These are phyloP conservation scores for Acyrthosiphon pisum DNA, from an alignment of 1,140 invertebrate genomes.

Conservation along the genomic window DNA sequence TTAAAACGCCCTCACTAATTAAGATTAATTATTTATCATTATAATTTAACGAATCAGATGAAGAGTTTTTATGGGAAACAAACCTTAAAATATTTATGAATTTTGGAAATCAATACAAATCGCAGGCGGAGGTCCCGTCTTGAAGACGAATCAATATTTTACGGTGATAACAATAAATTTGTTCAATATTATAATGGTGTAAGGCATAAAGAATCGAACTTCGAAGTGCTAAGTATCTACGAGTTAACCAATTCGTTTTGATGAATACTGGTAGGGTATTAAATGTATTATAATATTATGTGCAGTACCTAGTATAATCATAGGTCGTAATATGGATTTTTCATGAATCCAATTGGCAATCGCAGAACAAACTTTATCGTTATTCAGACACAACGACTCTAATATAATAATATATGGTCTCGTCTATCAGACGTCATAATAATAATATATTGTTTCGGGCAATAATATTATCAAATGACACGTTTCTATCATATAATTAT, in stretches of 20 bases:
- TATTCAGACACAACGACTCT: no score
- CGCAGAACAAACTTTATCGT: no score
- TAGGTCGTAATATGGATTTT: neutral
- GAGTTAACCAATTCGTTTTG: neutral
- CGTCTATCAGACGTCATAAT: neutral
- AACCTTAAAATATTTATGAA: neutral
- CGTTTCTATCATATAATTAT: neutral
- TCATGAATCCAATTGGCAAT: no score
- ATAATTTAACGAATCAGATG: neutral
- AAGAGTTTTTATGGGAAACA: neutral
- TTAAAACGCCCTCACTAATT: neutral
- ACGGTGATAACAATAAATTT: neutral
- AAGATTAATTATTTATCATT: constrained; percentile 3
- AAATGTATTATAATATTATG: neutral
- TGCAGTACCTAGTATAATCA: neutral
- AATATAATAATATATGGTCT: no score
- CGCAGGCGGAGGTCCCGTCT: neutral
- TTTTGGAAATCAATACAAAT: neutral
- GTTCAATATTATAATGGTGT: neutral
- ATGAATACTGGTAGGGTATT: neutral
- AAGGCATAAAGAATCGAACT: no score
- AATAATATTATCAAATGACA: neutral
- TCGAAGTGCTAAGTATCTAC: neutral
- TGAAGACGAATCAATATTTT: neutral
- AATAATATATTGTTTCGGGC: neutral